These are phyloP conservation scores for Amblyteles armatorius DNA, from an alignment of 2,888 invertebrate species.

Conservation along the genomic window DNA sequence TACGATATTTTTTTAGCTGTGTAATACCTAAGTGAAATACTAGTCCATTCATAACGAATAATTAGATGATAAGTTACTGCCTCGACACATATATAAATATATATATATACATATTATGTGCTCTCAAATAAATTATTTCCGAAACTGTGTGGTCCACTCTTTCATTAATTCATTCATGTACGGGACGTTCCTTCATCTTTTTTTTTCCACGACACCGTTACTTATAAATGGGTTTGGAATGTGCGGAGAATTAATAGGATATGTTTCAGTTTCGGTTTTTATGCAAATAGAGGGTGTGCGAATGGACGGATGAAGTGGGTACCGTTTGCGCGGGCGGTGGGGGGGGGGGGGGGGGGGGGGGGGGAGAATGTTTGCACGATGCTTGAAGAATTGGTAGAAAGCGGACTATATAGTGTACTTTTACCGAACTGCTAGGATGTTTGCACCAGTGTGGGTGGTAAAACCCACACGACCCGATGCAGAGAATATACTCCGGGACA, in stretches of 20 bases:
- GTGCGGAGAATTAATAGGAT: conserved; percentile 60
- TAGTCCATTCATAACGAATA: conserved; percentile 64
- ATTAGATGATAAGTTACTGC: conserved; percentile 53
- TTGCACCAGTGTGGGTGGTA: conserved; percentile 25
- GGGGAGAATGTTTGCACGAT: conserved; percentile 60
- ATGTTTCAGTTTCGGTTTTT: conserved; percentile 60
- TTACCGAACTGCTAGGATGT: neutral
- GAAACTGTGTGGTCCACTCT: conserved; percentile 49
- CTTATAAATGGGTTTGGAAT: conserved; percentile 54
- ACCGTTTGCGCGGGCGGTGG: no score
- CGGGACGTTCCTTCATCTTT: conserved; percentile 27
- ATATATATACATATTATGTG: conserved; percentile 62
- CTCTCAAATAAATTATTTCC: conserved; percentile 70
- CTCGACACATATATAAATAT: conserved; percentile 50
- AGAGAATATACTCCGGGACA: conserved; percentile 57
- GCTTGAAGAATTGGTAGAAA: conserved; percentile 67
- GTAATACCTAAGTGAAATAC: conserved; percentile 57
- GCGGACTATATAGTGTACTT: conserved; percentile 21
- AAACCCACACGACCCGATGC: conserved; percentile 61
- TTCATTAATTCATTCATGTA: conserved; percentile 16
- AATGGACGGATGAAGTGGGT: conserved; percentile 55
- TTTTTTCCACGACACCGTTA: conserved; percentile 23
- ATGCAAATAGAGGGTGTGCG: conserved; percentile 63
- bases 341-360: neutral
- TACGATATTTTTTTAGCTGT: conserved; percentile 47